phyloP scores from a whole-genome alignment of 2,113 vertebrate genomes.

The Takifugu flavidus region DNA sequence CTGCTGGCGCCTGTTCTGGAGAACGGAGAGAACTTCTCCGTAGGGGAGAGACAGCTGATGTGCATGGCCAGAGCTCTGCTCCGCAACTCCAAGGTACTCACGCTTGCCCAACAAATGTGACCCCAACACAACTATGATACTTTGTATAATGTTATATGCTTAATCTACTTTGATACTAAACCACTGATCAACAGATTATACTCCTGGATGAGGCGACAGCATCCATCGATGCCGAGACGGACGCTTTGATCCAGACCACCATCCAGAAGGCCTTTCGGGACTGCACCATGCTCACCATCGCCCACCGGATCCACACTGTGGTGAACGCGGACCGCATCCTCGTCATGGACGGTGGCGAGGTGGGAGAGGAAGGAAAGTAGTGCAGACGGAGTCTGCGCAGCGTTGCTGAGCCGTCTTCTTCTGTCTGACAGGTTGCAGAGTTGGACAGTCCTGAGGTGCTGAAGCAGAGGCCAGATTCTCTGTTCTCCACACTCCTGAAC shows the following conservation, averaged over 20 bases:
- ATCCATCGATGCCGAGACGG: slow-evolving; percentile 83
- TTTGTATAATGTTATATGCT: neutral
- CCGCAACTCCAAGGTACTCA: slow-evolving; percentile 76
- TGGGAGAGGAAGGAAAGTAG: slow-evolving; percentile 28
- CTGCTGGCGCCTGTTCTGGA: slow-evolving; percentile 72
- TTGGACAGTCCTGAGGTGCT: slow-evolving; percentile 78
- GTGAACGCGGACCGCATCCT: slow-evolving; percentile 77
- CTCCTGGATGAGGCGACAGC: slow-evolving; percentile 85
- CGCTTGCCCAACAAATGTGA: neutral
- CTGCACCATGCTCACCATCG: slow-evolving; percentile 81
- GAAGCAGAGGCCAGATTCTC: slow-evolving; percentile 71
- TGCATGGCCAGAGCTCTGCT: slow-evolving; percentile 81
- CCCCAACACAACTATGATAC: neutral
- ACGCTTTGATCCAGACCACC: slow-evolving; percentile 77
- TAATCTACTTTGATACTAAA: neutral
- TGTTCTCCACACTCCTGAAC: slow-evolving; percentile 75
- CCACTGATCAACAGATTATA: slow-evolving; percentile 72
- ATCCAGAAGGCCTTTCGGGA: slow-evolving; percentile 77
- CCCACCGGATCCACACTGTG: slow-evolving; percentile 82
- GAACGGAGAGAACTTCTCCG: slow-evolving; percentile 85
- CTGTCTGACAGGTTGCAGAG: slow-evolving; percentile 69
- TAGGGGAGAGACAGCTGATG: slow-evolving; percentile 78
- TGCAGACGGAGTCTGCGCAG: neutral
- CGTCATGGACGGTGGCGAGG: slow-evolving; percentile 82
- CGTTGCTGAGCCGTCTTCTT: neutral